Evolutionary conservation across 2,797 vertebrate genomes (phyloP), one percentile per base, ranked within the genome.

Genomic region (Tragelaphus eurycerus): DNA sequence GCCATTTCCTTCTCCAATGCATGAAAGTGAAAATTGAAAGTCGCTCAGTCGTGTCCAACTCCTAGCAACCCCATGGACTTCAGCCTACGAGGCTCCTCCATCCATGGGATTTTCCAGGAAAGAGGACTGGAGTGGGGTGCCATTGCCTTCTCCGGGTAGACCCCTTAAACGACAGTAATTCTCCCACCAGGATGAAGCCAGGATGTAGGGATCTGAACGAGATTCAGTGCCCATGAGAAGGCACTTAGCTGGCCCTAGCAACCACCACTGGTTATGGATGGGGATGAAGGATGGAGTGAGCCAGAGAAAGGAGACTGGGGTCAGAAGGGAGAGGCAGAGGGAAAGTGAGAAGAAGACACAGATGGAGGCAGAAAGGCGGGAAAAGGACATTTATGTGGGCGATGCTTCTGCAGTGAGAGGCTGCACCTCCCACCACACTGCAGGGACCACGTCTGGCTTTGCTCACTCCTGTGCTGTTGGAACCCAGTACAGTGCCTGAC

Each of bases 81-180:
- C 38, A 43, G 38, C 38, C 38, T 43, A 43, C 38, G 4, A 43
- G 38, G 38, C 38, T 43, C 38, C 38, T 43, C 38, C 38, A 43
- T 43, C 38, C 38, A 43, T 43, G 38, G 38, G 38, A 43, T 43
- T 43, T 43, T 43, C 38, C 38, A 43, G 38, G 38, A 4, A 43
- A 43, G 38, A 43, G 38, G 4, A 43, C 38, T 43, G 38, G 38
- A 43, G 38, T 43, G 38, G 38, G 38, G 38, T 43, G 38, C 38
- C 38, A 43, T 43, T 43, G 38, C 38, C 38, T 43, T 43, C 38
- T 43, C 38, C 4, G 38, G 10, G n/a, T 52, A 54, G 0, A 93
- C 48, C 34, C 29, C 90, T 93, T 95, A 96, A 98, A 97, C 0
- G 87, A 96, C 95, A 97, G 85, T 76, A 95, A 90, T 43, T 89